Percentiles rank a stretch among this genome's conserved stretches.
These are phyloP conservation scores for Ricordea florida DNA, from an alignment of 92 coral and sea anemone genomes.

Conservation along the genomic window DNA sequence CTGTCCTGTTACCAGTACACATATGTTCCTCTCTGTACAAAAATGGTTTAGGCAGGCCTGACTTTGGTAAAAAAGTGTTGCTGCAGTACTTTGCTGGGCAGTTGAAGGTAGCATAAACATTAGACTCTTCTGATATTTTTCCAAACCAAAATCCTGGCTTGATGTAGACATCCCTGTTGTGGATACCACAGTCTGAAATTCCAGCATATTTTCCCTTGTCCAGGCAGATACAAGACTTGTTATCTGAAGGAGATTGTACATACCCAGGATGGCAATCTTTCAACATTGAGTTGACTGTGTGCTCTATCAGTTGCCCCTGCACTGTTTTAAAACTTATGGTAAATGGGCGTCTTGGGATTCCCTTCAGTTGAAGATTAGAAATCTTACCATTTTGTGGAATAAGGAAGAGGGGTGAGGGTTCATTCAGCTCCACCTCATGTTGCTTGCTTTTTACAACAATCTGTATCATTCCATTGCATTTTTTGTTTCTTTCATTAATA, in stretches of 20 bases:
- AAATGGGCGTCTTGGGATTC: not conserved
- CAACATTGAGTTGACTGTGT: not conserved
- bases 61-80: too few species aligned
- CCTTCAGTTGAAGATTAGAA: constrained; percentile 7
- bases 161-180: constrained; percentile 41
- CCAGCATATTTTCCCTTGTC: constrained; percentile 9
- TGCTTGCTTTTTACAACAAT: not conserved
- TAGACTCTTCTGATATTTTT: not conserved
- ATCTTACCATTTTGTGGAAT: constrained; percentile 36
- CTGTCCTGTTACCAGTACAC: constrained; percentile 44
- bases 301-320: constrained; percentile 32
- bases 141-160: constrained; percentile 66
- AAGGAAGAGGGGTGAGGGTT: constrained; percentile 62
- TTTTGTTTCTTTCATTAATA: constrained; percentile 36
- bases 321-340: constrained; percentile 22
- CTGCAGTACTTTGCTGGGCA: constrained; percentile 57
- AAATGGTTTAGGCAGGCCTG: too few species aligned
- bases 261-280: constrained; percentile 43
- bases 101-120: constrained; percentile 2
- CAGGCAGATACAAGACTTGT: constrained; percentile 24
- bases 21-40: not conserved
- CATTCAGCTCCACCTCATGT: constrained; percentile 2
- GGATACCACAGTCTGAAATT: constrained; percentile 23
- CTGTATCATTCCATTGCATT: constrained; percentile 37
- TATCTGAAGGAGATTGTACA: not conserved